Evolutionary conservation across 2,113 vertebrate genomes (phyloP), one percentile per base, ranked within the genome.

Genomic region (Oncorhynchus mykiss): DNA sequence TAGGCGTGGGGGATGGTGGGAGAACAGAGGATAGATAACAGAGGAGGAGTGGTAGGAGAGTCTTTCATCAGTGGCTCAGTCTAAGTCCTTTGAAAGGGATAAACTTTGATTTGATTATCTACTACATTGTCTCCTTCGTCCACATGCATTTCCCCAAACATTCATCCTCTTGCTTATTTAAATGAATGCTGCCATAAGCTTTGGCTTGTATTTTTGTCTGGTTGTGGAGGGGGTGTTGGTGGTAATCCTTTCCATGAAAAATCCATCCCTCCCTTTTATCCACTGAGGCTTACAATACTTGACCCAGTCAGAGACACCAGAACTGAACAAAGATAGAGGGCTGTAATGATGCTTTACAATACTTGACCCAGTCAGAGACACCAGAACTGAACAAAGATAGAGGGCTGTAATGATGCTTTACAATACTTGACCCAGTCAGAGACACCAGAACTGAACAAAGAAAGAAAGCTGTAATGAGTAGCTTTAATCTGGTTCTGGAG

Each of bases 401-500:
- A 22, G 59, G 1, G 13, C 64, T 66, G 89, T 91, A 91, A 93
- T 87, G 91, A 91, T 39, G 34, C 34, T 39, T 39, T 39, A 39
- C 34, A 39, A 39, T 39, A 39, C 34, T 39, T 9, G 39, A 39
- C 39, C 39, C 39, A 39, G 39, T 39, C 39, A 39, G 39, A 39
- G 39, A 39, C 39, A 39, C 39, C 39, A 39, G 8, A 39, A 9
- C 39, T 45, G 39, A 45, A 45, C 39, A 45, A 45, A 39, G 34
- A 39, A 8, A 39, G 18, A 22, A 20, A 7, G 13, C 64, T 66
- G 89, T 91, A 91, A 93, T 87, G 91, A 91, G 86, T 89, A 88
- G 82, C 81, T 87, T 88, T 92, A 93, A 92, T 92, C 90, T 88
- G 89, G 89, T 91, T 87, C 82, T 82, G 86, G 20, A 82, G 86